Conservation (phyloP, 1,140 invertebrate genomes). For the Heterodera carotae region DNA sequence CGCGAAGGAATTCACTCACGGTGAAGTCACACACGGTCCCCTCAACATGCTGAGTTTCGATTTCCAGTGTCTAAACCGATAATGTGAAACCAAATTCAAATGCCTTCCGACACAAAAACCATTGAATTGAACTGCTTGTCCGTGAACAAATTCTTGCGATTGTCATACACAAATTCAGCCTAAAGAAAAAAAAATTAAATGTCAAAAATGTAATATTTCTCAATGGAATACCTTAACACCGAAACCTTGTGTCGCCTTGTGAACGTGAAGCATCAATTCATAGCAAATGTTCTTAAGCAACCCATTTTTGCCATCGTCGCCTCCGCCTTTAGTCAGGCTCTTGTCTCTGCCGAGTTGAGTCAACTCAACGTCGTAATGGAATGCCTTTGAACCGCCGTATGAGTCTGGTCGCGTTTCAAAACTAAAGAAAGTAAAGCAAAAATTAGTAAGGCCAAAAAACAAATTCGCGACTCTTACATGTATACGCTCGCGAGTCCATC, state of each 20-base stretch:
- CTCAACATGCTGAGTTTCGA: not conserved
- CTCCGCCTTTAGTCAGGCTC: conserved; percentile 10
- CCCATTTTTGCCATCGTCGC: conserved; percentile 29
- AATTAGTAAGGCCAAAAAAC: not conserved
- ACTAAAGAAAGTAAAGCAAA: not conserved
- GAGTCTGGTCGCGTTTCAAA: not conserved
- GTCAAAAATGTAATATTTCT: not conserved
- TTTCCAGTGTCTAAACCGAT: not conserved
- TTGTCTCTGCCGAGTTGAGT: not conserved
- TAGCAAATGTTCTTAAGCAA: conserved; percentile 4
- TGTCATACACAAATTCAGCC: conserved; percentile 15
- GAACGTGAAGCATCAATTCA: not conserved
- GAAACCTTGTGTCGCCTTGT: conserved; percentile 6
- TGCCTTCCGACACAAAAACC: not conserved
- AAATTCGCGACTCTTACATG: not conserved
- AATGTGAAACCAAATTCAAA: not conserved
- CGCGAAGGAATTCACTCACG: conserved; percentile 18
- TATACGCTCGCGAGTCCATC: conserved; percentile 1
- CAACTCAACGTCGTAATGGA: conserved; percentile 18
- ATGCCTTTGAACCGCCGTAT: not conserved
- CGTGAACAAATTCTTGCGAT: conserved; percentile 21
- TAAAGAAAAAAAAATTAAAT: not conserved
- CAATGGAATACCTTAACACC: not conserved
- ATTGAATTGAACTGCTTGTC: not conserved
- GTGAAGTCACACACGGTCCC: not conserved